Conservation (phyloP, 2,113 vertebrate genomes). For the Macrotis lagotis region DNA sequence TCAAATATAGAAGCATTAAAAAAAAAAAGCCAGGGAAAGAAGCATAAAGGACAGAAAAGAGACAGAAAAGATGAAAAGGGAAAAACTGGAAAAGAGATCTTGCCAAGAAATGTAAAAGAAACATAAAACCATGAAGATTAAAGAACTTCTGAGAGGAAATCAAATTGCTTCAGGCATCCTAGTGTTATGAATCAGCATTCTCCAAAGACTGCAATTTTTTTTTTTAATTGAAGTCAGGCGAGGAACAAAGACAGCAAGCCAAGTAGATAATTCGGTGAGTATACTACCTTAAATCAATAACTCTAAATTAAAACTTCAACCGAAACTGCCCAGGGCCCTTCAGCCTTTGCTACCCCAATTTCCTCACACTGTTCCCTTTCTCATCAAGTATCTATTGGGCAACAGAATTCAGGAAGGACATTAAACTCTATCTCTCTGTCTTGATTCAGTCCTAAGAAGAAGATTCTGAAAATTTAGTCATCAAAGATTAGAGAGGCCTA, state of each 20-base stretch:
- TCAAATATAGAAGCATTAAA: neutral
- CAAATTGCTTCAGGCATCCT: neutral
- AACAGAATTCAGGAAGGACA: neutral
- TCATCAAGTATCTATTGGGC: neutral
- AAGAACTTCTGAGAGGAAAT: constrained; percentile 12
- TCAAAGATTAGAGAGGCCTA: neutral
- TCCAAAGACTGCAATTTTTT: neutral
- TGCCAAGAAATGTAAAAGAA: neutral
- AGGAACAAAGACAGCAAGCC: neutral
- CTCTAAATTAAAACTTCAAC: constrained; percentile 40
- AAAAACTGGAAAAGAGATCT: constrained; percentile 2
- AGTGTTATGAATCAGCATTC: neutral
- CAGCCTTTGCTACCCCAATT: constrained; percentile 12
- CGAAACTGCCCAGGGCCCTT: neutral
- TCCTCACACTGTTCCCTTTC: neutral
- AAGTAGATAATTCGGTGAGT: neutral
- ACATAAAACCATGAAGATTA: neutral
- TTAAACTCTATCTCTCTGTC: neutral
- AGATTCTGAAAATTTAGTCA: neutral
- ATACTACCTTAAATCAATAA: constrained; percentile 31
- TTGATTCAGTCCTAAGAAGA: neutral
- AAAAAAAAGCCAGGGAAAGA: neutral
- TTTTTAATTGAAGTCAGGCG: neutral
- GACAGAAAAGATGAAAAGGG: neutral
- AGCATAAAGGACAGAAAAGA: neutral